Evolutionary conservation across 2,888 invertebrate species (phyloP).

Genomic region (Malthinus flaveolus): DNA sequence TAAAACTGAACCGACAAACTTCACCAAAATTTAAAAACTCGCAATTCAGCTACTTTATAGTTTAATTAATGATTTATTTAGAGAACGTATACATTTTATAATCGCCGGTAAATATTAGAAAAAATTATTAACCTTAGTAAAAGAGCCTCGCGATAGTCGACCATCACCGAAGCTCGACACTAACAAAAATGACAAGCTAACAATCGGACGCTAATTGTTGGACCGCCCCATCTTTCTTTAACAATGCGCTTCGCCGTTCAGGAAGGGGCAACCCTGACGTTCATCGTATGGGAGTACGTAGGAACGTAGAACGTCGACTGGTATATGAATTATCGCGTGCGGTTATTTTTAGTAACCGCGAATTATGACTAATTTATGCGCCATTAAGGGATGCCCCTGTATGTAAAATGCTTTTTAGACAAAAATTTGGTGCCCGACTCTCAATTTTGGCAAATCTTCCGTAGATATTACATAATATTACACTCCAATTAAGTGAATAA

Average conservation of each 20-base stretch:
- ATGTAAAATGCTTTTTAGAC: no score
- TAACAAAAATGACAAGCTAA: constrained; percentile 22
- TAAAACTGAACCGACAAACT: constrained; percentile 4
- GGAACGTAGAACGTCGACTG: constrained; percentile 2
- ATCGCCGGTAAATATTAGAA: neutral
- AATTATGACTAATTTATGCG: neutral
- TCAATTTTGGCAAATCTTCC: no score
- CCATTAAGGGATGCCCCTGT: no score
- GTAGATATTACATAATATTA: no score
- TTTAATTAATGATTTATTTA: no score
- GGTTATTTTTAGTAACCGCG: neutral
- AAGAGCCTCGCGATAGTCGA: constrained; percentile 16
- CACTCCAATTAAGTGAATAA: no score
- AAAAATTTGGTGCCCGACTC: no score
- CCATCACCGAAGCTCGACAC: constrained; percentile 18
- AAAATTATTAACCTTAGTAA: constrained; percentile 17
- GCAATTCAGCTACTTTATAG: constrained; percentile 3
- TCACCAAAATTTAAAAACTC: neutral
- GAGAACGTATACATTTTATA: no score
- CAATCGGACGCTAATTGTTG: constrained; percentile 29
- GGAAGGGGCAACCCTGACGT: constrained; percentile 23
- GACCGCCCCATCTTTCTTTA: constrained; percentile 33
- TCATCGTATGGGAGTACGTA: constrained; percentile 9
- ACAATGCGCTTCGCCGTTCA: constrained; percentile 28
- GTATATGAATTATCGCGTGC: constrained; percentile 16